These are phyloP conservation scores for Idaea dimidiata DNA, from an alignment of 2,888 invertebrate genomes.

Conservation along the genomic window DNA sequence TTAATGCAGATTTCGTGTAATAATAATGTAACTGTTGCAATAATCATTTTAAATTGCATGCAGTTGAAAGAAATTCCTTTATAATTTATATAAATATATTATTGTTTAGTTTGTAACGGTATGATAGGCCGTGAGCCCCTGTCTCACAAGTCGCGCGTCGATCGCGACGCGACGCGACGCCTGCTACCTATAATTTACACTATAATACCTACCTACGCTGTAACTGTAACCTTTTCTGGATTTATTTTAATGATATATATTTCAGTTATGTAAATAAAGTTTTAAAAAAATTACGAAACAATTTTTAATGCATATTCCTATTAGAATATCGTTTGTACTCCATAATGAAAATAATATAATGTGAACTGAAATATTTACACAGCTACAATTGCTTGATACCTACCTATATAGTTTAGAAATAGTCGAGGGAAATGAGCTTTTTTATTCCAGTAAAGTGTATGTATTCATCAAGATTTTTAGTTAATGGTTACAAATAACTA, in stretches of 20 bases:
- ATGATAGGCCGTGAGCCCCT: not conserved
- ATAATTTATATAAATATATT: slow-evolving; percentile 44
- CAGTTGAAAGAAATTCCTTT: not conserved
- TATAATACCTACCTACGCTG: no score
- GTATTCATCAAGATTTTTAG: slow-evolving; percentile 42
- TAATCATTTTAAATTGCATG: not conserved
- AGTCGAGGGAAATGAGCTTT: slow-evolving; percentile 38
- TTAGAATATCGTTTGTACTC: slow-evolving; percentile 37
- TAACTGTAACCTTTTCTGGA: slow-evolving; percentile 35
- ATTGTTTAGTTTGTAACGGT: slow-evolving; percentile 51
- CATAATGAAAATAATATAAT: slow-evolving; percentile 21
- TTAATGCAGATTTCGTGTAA: not conserved
- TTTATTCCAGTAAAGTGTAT: slow-evolving; percentile 47
- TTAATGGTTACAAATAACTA: slow-evolving; percentile 35
- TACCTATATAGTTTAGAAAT: slow-evolving; percentile 27
- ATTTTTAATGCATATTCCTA: slow-evolving; percentile 52
- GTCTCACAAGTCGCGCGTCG: not conserved
- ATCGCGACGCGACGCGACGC: slow-evolving; percentile 53
- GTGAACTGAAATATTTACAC: slow-evolving; percentile 25
- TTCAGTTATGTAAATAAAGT: slow-evolving; percentile 77
- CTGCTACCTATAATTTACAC: no score
- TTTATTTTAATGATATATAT: slow-evolving; percentile 61
- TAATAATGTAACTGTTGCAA: not conserved
- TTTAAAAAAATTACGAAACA: slow-evolving; percentile 46
- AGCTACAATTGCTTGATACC: slow-evolving; percentile 24